Percentiles rank a stretch among this genome's conserved stretches.
These are phyloP conservation scores for Pollicipes pollicipes DNA, from an alignment of 1,140 invertebrate species.

Conservation along the genomic window DNA sequence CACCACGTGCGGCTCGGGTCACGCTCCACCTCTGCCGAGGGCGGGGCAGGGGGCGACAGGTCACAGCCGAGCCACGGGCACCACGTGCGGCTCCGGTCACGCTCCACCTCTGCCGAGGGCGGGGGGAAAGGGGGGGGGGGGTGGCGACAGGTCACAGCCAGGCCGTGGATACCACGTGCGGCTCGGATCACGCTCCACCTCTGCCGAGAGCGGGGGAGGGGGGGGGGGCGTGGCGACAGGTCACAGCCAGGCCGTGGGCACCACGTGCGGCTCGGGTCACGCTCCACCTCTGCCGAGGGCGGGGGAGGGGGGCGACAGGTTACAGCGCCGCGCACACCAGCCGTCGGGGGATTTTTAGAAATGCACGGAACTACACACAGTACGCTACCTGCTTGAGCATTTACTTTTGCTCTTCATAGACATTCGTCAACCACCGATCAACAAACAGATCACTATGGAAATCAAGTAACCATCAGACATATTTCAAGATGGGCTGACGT, in stretches of 20 bases:
- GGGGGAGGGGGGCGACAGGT: slow-evolving; percentile 17
- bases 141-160: background rate
- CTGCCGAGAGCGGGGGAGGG: no score
- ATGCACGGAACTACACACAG: no score
- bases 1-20: slow-evolving; percentile 81
- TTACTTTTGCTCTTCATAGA: no score
- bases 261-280: slow-evolving; percentile 75
- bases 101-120: slow-evolving; percentile 64
- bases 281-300: slow-evolving; percentile 74
- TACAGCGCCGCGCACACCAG: slow-evolving; percentile 7
- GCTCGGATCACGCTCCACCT: no score
- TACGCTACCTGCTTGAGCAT: no score
- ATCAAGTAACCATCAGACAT: background rate
- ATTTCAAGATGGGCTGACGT: no score
- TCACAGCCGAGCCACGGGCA: slow-evolving; percentile 60
- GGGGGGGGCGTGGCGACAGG: no score
- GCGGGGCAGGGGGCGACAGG: slow-evolving; percentile 17
- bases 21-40: slow-evolving; percentile 74
- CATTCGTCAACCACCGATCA: no score
- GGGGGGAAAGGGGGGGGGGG: background rate
- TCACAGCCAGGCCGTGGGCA: slow-evolving; percentile 69
- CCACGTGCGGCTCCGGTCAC: slow-evolving; percentile 72
- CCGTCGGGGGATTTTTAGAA: background rate
- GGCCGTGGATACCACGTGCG: background rate
- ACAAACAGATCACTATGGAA: background rate